Evolutionary conservation across 2,888 invertebrate genomes (phyloP), one percentile per base, ranked within the genome.

Genomic region (Drosophila vallismaia): DNA sequence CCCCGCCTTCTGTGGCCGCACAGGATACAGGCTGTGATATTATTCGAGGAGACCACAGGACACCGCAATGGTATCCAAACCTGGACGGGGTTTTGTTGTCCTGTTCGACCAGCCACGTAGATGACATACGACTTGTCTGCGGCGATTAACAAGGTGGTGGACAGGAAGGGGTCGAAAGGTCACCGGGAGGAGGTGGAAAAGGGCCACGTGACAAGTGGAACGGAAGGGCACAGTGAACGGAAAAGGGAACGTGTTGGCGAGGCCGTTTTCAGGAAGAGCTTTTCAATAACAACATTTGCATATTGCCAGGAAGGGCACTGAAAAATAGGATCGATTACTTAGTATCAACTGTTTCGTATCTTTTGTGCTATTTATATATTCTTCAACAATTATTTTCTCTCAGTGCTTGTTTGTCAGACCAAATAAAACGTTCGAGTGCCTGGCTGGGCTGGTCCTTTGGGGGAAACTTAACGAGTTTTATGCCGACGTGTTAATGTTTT

Each of bases 221-320:
- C 38, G 46, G 63, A 45, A 46, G 44, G 36, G 28, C 42, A 44
- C 19, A 8, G 19, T 28, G 29, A 36, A 24, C 42, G 49, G 45
- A 45, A 70, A 49, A 50, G 40, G 46, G 36, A 49, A 58, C 36
- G 42, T 19, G 33, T n/a, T 33, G 58, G 1, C 40, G 40, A 3
- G 40, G 40, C 7, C 19, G 8, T 42, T 66, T 66, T 36, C 53
- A 54, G 48, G 50, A 40, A 69, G 52, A 28, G 49, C 64, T 63
- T 76, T 83, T 83, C 80, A 83, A 82, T 81, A 82, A 82, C 67
- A 60, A 38, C 59, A 79, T 82, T 82, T 79, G 86, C 86, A 82
- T 86, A 83, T 73, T 76, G 76, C 52, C 66, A 62, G 58, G 51
- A 42, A 46, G 26, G 57, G 45, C 71, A 64, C 57, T 57, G 49